A percentile compares a stretch with the other conserved stretches of the same genome.
Evolutionary conservation across 1,140 invertebrate species (phyloP).

Genomic region (Reticulitermes speratus): DNA sequence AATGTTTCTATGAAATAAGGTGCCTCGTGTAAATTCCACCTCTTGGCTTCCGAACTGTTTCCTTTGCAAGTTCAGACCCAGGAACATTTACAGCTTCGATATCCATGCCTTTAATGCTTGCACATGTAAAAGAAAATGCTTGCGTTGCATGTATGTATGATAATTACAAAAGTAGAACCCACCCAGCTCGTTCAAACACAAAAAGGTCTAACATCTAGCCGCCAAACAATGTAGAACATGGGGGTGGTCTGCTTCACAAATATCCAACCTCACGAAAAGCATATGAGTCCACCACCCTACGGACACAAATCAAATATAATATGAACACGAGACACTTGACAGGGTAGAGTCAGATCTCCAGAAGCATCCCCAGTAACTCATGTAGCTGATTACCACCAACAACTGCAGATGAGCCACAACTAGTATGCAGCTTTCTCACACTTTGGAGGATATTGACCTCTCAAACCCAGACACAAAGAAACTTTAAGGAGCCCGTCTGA

Average conservation of each 20-base stretch:
- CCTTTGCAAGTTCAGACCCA: too few species aligned
- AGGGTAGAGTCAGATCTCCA: background rate
- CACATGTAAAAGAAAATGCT: too few species aligned
- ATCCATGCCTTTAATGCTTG: too few species aligned
- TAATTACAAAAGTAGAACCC: too few species aligned
- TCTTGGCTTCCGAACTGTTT: too few species aligned
- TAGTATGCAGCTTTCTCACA: background rate
- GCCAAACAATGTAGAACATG: background rate
- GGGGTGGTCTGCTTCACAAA: background rate
- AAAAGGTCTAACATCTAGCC: background rate
- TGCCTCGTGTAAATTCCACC: too few species aligned
- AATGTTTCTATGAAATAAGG: too few species aligned
- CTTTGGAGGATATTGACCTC: conserved; percentile 26
- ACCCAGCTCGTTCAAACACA: too few species aligned
- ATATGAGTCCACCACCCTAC: background rate
- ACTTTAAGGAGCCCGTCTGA: background rate
- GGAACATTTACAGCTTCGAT: too few species aligned
- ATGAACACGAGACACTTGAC: background rate
- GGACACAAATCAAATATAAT: background rate
- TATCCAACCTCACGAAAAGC: background rate
- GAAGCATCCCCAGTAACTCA: background rate
- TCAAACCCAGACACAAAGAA: background rate
- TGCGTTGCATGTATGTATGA: too few species aligned
- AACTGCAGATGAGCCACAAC: background rate
- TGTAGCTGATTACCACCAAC: background rate